These are phyloP conservation scores for Eupsittula cactorum DNA, from an alignment of 2,113 vertebrate species.

Conservation along the genomic window DNA sequence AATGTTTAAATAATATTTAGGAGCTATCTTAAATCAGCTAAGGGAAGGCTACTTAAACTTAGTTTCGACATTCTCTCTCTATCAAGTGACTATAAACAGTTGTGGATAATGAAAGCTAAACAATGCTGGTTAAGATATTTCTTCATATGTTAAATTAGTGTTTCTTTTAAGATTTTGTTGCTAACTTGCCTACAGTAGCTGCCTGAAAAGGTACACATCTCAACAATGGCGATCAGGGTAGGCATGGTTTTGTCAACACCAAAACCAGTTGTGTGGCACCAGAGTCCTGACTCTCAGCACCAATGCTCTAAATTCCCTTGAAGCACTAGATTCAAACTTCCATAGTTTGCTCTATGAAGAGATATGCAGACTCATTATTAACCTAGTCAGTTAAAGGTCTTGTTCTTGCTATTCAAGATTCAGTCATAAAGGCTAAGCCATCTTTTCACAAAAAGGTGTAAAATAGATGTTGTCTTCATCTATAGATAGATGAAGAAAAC, in stretches of 20 bases:
- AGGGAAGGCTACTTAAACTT: conserved; percentile 17
- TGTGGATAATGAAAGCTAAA: background rate
- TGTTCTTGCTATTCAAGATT: background rate
- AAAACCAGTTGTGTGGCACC: background rate
- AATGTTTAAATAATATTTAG: conserved; percentile 55
- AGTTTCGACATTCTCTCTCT: conserved; percentile 9
- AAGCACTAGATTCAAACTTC: background rate
- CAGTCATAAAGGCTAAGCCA: background rate
- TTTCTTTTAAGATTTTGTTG: background rate
- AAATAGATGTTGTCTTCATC: background rate
- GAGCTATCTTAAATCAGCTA: background rate
- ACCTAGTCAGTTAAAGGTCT: background rate
- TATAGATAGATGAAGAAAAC: background rate
- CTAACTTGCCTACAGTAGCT: background rate
- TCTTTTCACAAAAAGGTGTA: background rate
- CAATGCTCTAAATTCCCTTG: background rate
- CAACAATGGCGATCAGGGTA: background rate
- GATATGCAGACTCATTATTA: background rate
- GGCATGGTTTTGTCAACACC: conserved; percentile 14
- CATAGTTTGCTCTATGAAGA: background rate
- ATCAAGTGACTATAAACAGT: background rate
- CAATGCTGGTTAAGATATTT: background rate
- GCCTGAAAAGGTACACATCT: background rate
- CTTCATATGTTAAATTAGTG: background rate
- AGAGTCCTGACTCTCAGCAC: background rate